Evolutionary conservation across 2,113 vertebrate genomes (phyloP), one percentile per base, ranked within the genome.

Genomic region (Excalfactoria chinensis): DNA sequence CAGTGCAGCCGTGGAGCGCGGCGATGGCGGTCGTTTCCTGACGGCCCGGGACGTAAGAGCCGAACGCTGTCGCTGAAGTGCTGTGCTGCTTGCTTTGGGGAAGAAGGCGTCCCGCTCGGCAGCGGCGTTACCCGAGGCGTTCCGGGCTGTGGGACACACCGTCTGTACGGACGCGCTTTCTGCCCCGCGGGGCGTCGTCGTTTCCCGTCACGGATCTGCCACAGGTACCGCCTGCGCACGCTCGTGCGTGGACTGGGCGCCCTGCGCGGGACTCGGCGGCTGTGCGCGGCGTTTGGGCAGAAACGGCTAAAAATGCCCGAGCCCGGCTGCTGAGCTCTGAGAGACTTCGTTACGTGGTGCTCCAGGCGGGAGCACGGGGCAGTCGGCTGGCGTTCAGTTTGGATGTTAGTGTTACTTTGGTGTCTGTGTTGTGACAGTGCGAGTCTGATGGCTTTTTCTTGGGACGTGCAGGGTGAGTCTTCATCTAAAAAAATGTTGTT

Each of bases 161-260:
- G 49, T 71, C 28, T 60, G 0, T 69, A 18, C 46, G 46, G 43
- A 12, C 20, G 19, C 25, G 32, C 3, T 34, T 58, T 63, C 35
- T 74, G 13, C 9, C 14, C 46, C 30, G 13, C 4, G 37, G 46
- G 43, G 25, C 67, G 40, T 35, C 48, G 13, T 12, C 2, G 7
- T 44, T 79, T 34, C 35, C 6, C 15, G 0, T 26, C 41, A 3
- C 7, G 0, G 6, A 2, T 11, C 11, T 0, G 0, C 37, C 7
- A 0, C 26, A 10, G 28, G 2, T 41, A 18, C 56, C 17, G 5
- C 32, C 11, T 48, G 3, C 4, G 1, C 1, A 1, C 7, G 2
- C 16, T 30, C 8, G 0, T 4, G 40, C 48, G 56, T 67, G 10
- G 37, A 20, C 0, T 55, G 74, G 7, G 11, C 16, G 60, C 28